Base-by-base conservation (phyloP, 2,888 invertebrate genomes). In the Belgica antarctica region DNA sequence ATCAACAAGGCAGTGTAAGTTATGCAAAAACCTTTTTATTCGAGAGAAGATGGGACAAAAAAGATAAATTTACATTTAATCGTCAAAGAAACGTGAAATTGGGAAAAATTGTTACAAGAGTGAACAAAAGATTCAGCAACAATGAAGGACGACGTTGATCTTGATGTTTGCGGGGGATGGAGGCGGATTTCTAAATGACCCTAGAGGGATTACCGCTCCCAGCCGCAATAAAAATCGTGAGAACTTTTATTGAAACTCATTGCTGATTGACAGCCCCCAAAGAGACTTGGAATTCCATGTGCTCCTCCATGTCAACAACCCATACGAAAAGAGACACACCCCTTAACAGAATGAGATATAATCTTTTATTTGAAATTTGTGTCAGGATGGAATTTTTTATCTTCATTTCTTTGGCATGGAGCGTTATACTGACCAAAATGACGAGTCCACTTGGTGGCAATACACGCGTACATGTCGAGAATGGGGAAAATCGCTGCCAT, bases 401-500 rank as follows among this genome's bases (percentile, higher is more conserved):
- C 41, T 41, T 15, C 41, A 5, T 5, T 15, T 41, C 2, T 10
- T 41, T 15, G 41, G 3, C 10, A 34, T 34, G 7, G 41, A 41
- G 12, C n/a, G 41, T n/a, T 12, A 41, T 41, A 41, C 62, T 7
- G 17, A 66, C 96, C 96, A 80, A 95, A 84, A 80, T 96, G 94
- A 3, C 94, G 85, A 1, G 92, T 90, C 95, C 95, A 95, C 79
- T 94, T 94, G 7, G 93, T 92, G 7, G 92, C 89, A 73, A 94
- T 89, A 78, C 96, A 96, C 34, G 90, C 88, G 74, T 89, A 88
- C 76, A 86, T 86, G 76, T 92, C 92, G 75, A 94, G 81, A 61
- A 92, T 90, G 7, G 93, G 92, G 78, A 93, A 95, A 77, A 94
- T 92, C 25, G 94, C 90, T 52, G 92, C 92, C 91, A 94, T 94